A percentile compares a stretch with the other conserved stretches of the same genome.
Evolutionary conservation across 2,113 vertebrate species (phyloP).

Genomic region (Pteronura brasiliensis): DNA sequence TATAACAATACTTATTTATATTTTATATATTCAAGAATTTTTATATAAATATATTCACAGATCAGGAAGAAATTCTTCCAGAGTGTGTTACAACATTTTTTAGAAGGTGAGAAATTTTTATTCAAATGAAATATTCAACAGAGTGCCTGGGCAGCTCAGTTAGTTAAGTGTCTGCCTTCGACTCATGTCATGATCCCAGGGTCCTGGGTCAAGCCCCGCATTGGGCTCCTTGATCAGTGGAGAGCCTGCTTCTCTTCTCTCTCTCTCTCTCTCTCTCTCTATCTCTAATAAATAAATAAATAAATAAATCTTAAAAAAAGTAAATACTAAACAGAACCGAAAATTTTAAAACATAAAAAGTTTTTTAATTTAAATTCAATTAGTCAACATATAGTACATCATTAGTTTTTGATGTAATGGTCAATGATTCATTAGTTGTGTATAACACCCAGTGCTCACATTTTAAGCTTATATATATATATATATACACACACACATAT

Average conservation of each 20-base stretch:
- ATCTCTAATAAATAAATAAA: too few relatives aligned
- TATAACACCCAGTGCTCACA: not conserved
- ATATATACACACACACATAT: too few relatives aligned
- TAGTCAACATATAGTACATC: not conserved
- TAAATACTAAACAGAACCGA: not conserved
- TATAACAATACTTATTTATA: not conserved
- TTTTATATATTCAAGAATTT: not conserved
- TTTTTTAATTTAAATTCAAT: too few relatives aligned
- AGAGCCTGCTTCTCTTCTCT: too few relatives aligned
- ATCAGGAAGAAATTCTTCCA: conserved; percentile 14
- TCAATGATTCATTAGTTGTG: not conserved
- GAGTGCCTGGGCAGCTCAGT: not conserved
- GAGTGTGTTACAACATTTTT: not conserved
- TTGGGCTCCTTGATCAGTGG: too few relatives aligned
- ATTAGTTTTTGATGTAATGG: not conserved
- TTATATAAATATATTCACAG: conserved; percentile 17
- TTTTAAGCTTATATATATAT: not conserved
- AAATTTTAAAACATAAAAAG: not conserved
- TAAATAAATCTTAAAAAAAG: too few relatives aligned
- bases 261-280: too few relatives aligned
- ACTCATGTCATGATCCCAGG: not conserved
- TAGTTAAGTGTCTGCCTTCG: not conserved
- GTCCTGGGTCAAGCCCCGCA: too few relatives aligned
- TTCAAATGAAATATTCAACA: conserved; percentile 22
- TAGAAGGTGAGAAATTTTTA: not conserved